These are phyloP conservation scores for Rhamnusium bicolor DNA, from an alignment of 2,888 invertebrate genomes.

Conservation along the genomic window DNA sequence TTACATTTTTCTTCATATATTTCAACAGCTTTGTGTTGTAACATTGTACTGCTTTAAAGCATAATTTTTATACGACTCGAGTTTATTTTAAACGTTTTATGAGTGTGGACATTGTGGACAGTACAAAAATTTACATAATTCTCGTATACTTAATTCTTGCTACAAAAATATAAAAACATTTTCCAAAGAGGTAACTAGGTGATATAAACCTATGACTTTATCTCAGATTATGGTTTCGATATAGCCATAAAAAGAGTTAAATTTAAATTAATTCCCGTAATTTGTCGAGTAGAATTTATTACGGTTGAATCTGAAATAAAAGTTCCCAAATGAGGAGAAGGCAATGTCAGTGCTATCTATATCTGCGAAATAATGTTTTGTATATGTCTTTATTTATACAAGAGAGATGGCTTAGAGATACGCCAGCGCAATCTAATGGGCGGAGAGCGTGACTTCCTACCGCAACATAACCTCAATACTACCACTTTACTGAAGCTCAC, in stretches of 20 bases:
- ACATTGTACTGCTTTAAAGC: background rate
- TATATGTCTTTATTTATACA: slow-evolving; percentile 55
- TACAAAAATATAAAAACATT: background rate
- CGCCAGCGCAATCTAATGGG: slow-evolving; percentile 57
- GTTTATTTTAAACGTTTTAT: background rate
- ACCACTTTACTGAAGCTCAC: slow-evolving; percentile 20
- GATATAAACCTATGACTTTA: background rate
- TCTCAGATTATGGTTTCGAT: background rate
- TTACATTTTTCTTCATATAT: no score
- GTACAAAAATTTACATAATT: background rate
- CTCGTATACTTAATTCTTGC: no score
- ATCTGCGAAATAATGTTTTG: slow-evolving; percentile 17
- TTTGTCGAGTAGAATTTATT: slow-evolving; percentile 7
- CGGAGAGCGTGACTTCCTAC: slow-evolving; percentile 59
- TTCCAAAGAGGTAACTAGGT: background rate
- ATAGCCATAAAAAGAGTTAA: slow-evolving; percentile 7
- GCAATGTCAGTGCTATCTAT: background rate
- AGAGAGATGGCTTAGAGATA: slow-evolving; percentile 55
- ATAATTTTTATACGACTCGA: background rate
- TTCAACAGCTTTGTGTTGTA: background rate
- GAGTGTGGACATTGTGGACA: background rate
- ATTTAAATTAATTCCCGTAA: slow-evolving; percentile 18
- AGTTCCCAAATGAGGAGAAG: slow-evolving; percentile 8
- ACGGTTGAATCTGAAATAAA: slow-evolving; percentile 1
- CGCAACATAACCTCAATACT: slow-evolving; percentile 53